These are phyloP conservation scores for Pseudococcus viburni DNA, from an alignment of 2,888 invertebrate species.

Conservation along the genomic window DNA sequence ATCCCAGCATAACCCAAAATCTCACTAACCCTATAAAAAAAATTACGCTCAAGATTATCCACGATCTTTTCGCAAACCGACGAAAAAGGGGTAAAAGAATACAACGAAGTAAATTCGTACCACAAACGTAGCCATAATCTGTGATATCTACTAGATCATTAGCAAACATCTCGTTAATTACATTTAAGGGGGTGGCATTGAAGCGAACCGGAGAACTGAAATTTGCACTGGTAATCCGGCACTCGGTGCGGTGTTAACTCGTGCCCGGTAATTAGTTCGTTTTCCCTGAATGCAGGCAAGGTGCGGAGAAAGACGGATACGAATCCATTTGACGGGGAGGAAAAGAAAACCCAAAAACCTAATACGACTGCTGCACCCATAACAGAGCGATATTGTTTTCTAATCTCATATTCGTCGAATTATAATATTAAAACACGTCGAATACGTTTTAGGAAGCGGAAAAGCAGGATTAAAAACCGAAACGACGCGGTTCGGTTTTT, in stretches of 20 bases:
- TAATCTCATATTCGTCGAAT: constrained; percentile 25
- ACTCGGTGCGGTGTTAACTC: background rate
- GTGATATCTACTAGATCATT: background rate
- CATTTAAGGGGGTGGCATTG: constrained; percentile 2
- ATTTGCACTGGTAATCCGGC: background rate
- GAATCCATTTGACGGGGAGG: background rate
- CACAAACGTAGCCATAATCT: constrained; percentile 16
- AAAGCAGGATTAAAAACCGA: constrained; percentile 56
- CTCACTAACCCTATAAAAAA: too few species aligned
- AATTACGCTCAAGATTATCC: too few species aligned
- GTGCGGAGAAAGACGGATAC: background rate
- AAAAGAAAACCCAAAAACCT: background rate
- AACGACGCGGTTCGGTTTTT: constrained; percentile 24
- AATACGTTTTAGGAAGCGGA: background rate
- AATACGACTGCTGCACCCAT: background rate
- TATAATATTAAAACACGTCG: constrained; percentile 9
- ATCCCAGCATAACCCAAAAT: too few species aligned
- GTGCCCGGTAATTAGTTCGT: constrained; percentile 8
- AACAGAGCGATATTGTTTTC: background rate
- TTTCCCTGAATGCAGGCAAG: background rate
- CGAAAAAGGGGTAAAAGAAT: constrained; percentile 19
- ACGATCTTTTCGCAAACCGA: background rate
- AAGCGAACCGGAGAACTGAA: background rate
- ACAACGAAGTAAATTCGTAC: background rate
- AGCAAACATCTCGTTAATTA: constrained; percentile 47